Evolutionary conservation across 2,888 invertebrate genomes (phyloP).

Genomic region (Tanytarsus gracilentus): DNA sequence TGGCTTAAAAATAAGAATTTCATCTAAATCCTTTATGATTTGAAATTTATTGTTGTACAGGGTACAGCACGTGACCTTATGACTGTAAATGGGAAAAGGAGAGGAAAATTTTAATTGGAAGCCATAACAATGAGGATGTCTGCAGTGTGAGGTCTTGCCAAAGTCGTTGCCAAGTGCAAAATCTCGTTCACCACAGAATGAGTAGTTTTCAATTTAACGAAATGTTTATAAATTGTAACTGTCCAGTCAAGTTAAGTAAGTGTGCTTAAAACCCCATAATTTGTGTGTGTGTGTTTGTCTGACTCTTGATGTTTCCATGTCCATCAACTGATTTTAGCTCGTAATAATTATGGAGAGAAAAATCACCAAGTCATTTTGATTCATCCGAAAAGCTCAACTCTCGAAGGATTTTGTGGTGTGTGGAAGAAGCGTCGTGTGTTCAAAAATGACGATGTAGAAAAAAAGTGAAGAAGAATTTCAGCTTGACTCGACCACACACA

Average conservation of each 20-base stretch:
- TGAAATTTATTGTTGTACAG: neutral
- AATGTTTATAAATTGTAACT: conserved; percentile 14
- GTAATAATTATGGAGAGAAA: neutral
- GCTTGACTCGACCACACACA: conserved; percentile 27
- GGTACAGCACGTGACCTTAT: conserved; percentile 1
- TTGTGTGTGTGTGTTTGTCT: too few relatives aligned
- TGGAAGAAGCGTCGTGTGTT: neutral
- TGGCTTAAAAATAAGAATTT: neutral
- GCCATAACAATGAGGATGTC: neutral
- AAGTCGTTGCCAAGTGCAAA: conserved; percentile 27
- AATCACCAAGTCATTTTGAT: conserved; percentile 24
- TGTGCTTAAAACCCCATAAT: neutral
- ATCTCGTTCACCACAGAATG: neutral
- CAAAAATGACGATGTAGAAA: neutral
- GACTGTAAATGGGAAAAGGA: neutral
- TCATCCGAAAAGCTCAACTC: conserved; percentile 12
- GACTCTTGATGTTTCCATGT: neutral
- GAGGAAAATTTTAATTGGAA: conserved; percentile 21
- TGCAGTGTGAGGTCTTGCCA: neutral
- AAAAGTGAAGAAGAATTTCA: conserved; percentile 9
- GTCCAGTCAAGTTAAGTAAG: conserved; percentile 25
- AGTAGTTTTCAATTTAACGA: neutral
- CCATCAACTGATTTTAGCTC: neutral
- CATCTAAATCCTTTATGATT: conserved; percentile 11
- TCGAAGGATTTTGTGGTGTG: neutral